These are phyloP conservation scores for Fragum whitleyi DNA, from an alignment of 2,888 invertebrate species.

Conservation along the genomic window DNA sequence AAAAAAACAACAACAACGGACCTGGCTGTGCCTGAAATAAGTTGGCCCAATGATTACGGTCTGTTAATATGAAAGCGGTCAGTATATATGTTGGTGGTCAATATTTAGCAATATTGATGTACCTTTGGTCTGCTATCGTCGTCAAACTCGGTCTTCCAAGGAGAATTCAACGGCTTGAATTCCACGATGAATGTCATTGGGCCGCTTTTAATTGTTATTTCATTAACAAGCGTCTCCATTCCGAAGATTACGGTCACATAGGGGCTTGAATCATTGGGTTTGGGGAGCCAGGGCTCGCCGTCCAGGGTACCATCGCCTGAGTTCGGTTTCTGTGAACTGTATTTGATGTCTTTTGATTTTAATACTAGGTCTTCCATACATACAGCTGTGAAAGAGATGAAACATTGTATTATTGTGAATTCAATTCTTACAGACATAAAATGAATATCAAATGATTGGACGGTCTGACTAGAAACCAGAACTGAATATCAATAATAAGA, in stretches of 20 bases:
- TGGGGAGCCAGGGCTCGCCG: constrained; percentile 46
- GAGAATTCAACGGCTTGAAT: constrained; percentile 35
- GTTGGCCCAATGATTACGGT: too few relatives aligned
- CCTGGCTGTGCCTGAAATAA: too few relatives aligned
- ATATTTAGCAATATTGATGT: too few relatives aligned
- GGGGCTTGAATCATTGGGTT: constrained; percentile 36
- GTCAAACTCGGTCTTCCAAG: constrained; percentile 52
- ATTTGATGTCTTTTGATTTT: constrained; percentile 15
- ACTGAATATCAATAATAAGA: too few relatives aligned
- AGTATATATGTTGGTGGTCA: too few relatives aligned
- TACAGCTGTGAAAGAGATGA: constrained; percentile 31
- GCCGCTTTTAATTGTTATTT: constrained; percentile 35
- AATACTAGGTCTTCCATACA: constrained; percentile 45
- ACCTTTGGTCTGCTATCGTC: constrained; percentile 44
- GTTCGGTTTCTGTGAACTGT: constrained; percentile 39
- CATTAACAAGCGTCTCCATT: constrained; percentile 44
- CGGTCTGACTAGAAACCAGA: too few relatives aligned
- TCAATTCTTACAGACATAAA: too few relatives aligned
- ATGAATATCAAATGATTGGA: too few relatives aligned
- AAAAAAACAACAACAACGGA: too few relatives aligned
- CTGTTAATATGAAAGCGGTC: too few relatives aligned
- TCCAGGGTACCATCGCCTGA: constrained; percentile 53
- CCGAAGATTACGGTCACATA: constrained; percentile 40
- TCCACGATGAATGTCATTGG: constrained; percentile 46
- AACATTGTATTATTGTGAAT: too few relatives aligned